Conservation (phyloP, 2,888 invertebrate species). For the Melanostoma mellinum region DNA sequence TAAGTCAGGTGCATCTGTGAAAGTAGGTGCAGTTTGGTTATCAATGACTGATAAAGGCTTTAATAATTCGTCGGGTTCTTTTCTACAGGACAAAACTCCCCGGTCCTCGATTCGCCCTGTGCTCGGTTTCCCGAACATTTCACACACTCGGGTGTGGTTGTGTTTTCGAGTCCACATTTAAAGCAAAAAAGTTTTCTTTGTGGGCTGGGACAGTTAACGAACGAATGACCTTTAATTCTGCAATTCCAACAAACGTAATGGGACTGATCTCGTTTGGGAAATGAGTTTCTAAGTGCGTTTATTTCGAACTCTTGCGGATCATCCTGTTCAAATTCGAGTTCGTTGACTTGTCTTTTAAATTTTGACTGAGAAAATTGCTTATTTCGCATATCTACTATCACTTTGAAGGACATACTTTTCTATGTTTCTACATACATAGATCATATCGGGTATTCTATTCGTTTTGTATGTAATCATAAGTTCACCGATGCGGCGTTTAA, state of each 20-base stretch:
- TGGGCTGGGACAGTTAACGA: background rate
- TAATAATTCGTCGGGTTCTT: background rate
- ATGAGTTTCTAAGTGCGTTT: background rate
- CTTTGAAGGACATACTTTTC: too few species aligned
- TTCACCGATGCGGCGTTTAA: background rate
- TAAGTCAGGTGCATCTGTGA: background rate
- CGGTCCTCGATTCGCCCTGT: background rate
- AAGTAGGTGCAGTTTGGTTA: too few species aligned
- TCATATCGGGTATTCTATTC: background rate
- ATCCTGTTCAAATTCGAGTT: background rate
- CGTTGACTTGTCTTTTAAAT: background rate
- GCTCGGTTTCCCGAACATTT: background rate
- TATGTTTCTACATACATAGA: too few species aligned
- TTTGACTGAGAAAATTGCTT: background rate
- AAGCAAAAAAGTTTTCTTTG: background rate
- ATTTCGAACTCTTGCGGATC: background rate
- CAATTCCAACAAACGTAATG: too few species aligned
- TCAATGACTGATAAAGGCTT: too few species aligned
- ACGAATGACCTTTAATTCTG: too few species aligned
- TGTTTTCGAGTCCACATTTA: background rate
- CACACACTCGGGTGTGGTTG: background rate
- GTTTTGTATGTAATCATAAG: background rate
- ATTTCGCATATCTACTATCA: background rate
- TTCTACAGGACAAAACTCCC: slow-evolving; percentile 4
- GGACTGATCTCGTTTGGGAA: background rate